Evolutionary conservation across 1,140 invertebrate genomes (phyloP).

Genomic region (Drosophila elegans): DNA sequence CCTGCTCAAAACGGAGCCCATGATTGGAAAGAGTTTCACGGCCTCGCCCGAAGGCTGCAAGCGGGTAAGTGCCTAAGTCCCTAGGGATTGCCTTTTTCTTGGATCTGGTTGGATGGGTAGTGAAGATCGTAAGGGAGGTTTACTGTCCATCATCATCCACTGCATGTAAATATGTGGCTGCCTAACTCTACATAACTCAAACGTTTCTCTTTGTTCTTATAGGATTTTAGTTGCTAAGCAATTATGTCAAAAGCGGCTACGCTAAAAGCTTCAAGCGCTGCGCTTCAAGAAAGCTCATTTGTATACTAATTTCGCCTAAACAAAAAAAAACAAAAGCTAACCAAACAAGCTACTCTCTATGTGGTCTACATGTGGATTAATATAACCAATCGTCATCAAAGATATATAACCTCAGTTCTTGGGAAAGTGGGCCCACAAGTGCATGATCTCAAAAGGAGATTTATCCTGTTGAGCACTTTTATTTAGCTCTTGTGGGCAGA

Average conservation of each 20-base stretch:
- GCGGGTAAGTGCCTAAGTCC: slow-evolving; percentile 83
- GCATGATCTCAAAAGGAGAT: slow-evolving; percentile 1
- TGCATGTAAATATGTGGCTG: slow-evolving; percentile 58
- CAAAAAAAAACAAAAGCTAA: slow-evolving; percentile 57
- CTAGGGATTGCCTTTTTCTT: slow-evolving; percentile 1
- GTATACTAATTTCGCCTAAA: slow-evolving; percentile 81
- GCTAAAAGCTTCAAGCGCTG: slow-evolving; percentile 78
- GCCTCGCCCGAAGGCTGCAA: slow-evolving; percentile 84
- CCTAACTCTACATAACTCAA: slow-evolving; percentile 65
- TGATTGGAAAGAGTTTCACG: slow-evolving; percentile 84
- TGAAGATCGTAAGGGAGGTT: slow-evolving; percentile 1
- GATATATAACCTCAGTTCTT: slow-evolving; percentile 65
- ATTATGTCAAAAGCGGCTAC: slow-evolving; percentile 69
- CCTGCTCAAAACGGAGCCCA: slow-evolving; percentile 84
- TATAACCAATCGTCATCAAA: slow-evolving; percentile 59
- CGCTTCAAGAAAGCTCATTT: slow-evolving; percentile 77
- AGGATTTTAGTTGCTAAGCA: slow-evolving; percentile 85
- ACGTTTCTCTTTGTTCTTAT: slow-evolving; percentile 81
- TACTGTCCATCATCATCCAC: slow-evolving; percentile 26
- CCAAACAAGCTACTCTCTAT: slow-evolving; percentile 76
- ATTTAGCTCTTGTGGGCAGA: slow-evolving; percentile 14
- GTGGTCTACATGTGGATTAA: slow-evolving; percentile 82
- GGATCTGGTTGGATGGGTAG: slow-evolving; percentile 9
- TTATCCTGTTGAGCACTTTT: neutral
- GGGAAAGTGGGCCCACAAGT: slow-evolving; percentile 17